phyloP scores from a whole-genome alignment of 2,797 vertebrate genomes.

The Anguilla anguilla region DNA sequence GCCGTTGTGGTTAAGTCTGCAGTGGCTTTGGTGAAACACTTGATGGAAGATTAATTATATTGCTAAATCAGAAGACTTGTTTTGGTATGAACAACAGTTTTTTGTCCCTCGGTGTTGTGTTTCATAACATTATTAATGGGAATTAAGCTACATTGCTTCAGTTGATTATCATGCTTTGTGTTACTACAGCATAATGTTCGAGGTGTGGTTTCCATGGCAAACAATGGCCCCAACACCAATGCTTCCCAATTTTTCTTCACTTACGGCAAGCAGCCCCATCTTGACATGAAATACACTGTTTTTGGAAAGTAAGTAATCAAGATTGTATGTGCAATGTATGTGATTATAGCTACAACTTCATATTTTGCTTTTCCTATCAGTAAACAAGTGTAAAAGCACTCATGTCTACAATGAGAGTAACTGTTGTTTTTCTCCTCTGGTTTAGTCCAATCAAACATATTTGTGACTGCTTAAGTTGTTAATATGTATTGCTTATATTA shows the following conservation, averaged over 20 bases:
- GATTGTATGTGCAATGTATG: conserved; percentile 16
- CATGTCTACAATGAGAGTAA: too few relatives aligned
- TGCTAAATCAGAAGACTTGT: too few relatives aligned
- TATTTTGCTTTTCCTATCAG: not conserved
- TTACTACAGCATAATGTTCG: conserved; percentile 87
- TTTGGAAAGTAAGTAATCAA: conserved; percentile 87
- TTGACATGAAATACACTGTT: conserved; percentile 98
- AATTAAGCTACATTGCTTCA: too few relatives aligned
- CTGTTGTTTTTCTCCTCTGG: not conserved
- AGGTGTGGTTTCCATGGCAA: conserved; percentile 98
- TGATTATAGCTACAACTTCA: not conserved
- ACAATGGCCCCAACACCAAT: conserved; percentile 94
- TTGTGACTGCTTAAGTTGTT: not conserved
- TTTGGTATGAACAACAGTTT: too few relatives aligned
- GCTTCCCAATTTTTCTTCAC: conserved; percentile 96
- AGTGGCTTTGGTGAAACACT: too few relatives aligned
- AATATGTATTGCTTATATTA: not conserved
- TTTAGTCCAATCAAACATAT: not conserved
- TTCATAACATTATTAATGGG: too few relatives aligned
- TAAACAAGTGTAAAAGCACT: not conserved
- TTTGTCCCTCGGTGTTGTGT: too few relatives aligned
- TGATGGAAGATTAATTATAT: too few relatives aligned
- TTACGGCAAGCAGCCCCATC: conserved; percentile 93
- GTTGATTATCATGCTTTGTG: conserved; percentile 28
- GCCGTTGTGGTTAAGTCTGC: too few relatives aligned